Base-by-base conservation (phyloP, 2,888 invertebrate genomes). In the Dynastes tityus region DNA sequence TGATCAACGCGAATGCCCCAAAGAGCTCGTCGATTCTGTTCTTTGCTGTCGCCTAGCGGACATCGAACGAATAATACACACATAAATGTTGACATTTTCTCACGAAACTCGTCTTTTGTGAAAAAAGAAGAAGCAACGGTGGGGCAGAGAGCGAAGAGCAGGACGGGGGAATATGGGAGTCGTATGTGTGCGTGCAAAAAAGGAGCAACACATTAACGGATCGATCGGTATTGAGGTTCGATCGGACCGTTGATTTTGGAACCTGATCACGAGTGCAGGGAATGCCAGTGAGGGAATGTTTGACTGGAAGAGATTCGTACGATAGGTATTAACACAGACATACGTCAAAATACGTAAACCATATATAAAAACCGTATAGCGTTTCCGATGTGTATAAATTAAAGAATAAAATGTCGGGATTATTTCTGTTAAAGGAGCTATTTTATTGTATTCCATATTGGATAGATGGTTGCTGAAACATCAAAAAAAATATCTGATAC, bases 221-320 rank as follows among this genome's bases (percentile, higher is more conserved):
- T 73, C 73, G 73, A 81, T 79, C 79, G 81, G 82, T 80, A 83
- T 83, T 79, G 81, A 80, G 81, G 79, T 58, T 81, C 80, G 81
- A 82, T 81, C 82, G 75, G 80, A 81, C 81, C 78, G 82, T 80
- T 71, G 79, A 82, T 83, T 82, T 82, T 80, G 82, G 82, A 82
- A 80, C 81, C 83, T 79, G 83, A 82, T 83, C 83, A 83, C 83
- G 83, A 82, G 80, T 78, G 65, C 77, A 55, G 75, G 80, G 83
- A 83, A 83, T 83, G 83, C 82, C 64, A 78, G 78, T 32, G 74
- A 32, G 61, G 40, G 77, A 77, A 77, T 77, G 71, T 40, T 76
- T 65, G 40, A 16, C 53, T 51, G 58, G 51, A 40, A 58, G 40
- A 22, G 32, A 73, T 73, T 58, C 73, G 45, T 58, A 73, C 58